These are phyloP conservation scores for Allophyes oxyacanthae DNA, from an alignment of 2,888 invertebrate species.

Conservation along the genomic window DNA sequence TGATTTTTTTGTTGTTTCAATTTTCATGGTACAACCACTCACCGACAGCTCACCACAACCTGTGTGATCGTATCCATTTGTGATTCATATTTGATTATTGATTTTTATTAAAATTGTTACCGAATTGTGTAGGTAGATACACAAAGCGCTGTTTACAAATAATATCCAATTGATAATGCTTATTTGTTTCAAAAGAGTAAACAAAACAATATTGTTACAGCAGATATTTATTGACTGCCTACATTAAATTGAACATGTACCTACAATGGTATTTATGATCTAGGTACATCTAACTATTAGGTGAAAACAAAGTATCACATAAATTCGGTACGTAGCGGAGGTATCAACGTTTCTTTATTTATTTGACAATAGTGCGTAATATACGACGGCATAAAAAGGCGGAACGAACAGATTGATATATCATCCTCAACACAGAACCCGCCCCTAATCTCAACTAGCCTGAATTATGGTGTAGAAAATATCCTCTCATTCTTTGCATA, in stretches of 20 bases:
- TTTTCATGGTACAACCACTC: no score
- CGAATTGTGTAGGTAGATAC: background rate
- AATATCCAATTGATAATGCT: background rate
- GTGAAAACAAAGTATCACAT: slow-evolving; percentile 45
- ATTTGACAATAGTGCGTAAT: slow-evolving; percentile 64
- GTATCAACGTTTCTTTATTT: slow-evolving; percentile 56
- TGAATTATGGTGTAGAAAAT: slow-evolving; percentile 87
- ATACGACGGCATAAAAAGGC: slow-evolving; percentile 62
- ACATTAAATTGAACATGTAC: no score
- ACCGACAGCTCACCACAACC: no score
- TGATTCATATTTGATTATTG: slow-evolving; percentile 2
- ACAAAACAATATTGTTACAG: slow-evolving; percentile 2
- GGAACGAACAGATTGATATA: slow-evolving; percentile 78
- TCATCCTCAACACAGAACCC: slow-evolving; percentile 72
- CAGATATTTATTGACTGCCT: slow-evolving; percentile 1
- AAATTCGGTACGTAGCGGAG: slow-evolving; percentile 45
- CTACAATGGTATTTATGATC: no score
- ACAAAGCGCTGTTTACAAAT: slow-evolving; percentile 6
- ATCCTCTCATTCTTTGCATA: slow-evolving; percentile 87
- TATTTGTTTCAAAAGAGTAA: slow-evolving; percentile 11
- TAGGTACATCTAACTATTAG: slow-evolving; percentile 17
- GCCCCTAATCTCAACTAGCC: slow-evolving; percentile 84
- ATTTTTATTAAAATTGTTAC: slow-evolving; percentile 7
- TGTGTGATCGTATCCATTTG: background rate
- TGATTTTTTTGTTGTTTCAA: no score